A percentile compares a stretch with the other conserved stretches of the same genome.
These are phyloP conservation scores for Gallinago nigripennis DNA, from an alignment of 2,797 vertebrate genomes.

Conservation along the genomic window DNA sequence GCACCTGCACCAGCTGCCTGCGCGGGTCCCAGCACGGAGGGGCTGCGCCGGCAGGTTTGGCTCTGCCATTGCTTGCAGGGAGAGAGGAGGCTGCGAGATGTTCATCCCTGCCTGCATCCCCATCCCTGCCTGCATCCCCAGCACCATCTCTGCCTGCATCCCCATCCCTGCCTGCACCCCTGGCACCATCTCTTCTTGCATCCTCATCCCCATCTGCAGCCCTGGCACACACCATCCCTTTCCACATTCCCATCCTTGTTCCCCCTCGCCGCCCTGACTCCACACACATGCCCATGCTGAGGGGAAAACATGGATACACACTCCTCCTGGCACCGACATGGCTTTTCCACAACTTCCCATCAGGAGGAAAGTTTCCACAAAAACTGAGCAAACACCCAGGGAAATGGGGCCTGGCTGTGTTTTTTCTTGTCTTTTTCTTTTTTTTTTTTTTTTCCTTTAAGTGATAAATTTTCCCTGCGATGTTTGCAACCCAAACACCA, in stretches of 20 bases:
- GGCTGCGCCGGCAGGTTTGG: not conserved
- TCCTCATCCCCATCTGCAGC: not conserved
- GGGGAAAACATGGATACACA: not conserved
- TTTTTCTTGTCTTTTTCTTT: not conserved
- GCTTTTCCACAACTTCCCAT: constrained; percentile 19
- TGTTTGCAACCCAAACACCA: not conserved
- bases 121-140: not conserved
- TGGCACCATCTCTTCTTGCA: too few relatives aligned
- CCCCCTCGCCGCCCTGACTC: not conserved
- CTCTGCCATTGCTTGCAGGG: not conserved
- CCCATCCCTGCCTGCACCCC: not conserved
- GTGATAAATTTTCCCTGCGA: not conserved
- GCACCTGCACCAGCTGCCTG: not conserved
- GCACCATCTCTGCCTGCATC: not conserved
- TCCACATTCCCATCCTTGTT: not conserved
- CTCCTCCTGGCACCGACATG: not conserved
- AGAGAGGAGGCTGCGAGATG: not conserved
- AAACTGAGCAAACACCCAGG: not conserved
- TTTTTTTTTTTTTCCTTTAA: not conserved
- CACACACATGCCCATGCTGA: accelerated
- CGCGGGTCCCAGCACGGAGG: accelerated
- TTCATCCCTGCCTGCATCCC: not conserved
- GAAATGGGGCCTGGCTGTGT: not conserved
- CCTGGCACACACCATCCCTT: not conserved
- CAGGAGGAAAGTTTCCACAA: not conserved